Evolutionary conservation across 2,888 invertebrate genomes (phyloP), one percentile per base, ranked within the genome.

Genomic region (Azorinus chamasolen): DNA sequence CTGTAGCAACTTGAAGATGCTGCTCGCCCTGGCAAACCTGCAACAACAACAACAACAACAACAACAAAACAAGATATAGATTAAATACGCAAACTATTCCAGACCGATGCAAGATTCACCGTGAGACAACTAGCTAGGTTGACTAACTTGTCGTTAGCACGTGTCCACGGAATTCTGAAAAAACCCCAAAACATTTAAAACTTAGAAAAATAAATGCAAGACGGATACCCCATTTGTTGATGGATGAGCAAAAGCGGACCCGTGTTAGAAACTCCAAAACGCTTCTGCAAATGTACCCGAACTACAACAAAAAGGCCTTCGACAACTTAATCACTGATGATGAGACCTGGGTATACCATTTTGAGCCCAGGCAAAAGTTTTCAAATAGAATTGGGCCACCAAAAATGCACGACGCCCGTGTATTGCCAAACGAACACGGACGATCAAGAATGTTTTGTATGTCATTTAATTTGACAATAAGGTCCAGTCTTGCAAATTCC

Each of bases 1-100:
- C 59, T 32, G 6, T 59, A 68, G 43, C 59, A 51, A 24, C 32
- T 68, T 1, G 43, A 68, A 68, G 59, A 59, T 68, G 27, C 63
- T 63, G 63, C 53, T 53, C 53, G 53, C 54, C 37, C 63, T 24
- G 53, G 63, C 53, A 41, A 43, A 25, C 53, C 53, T 53, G 54
- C 32, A 53, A 63, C 24, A 51, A 48, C 63, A n/a, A 63, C 63
- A 16, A 41, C 62, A n/a, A n/a, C 5, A 50, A 50, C 8, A 32
- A 22, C 32, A 53, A 41, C 53, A n/a, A n/a, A n/a, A n/a, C n/a
- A 62, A n/a, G n/a, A n/a, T n/a, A 32, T 32, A 32, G 32, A 32
- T 6, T 6, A 32, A 6, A 32, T 32, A 4, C 32, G 32, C 4
- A 32, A 32, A 6, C 4, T 32, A 4, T 10, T 32, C 32, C 4